phyloP scores from a whole-genome alignment of 2,113 vertebrate genomes.

The Tinamus guttatus region DNA sequence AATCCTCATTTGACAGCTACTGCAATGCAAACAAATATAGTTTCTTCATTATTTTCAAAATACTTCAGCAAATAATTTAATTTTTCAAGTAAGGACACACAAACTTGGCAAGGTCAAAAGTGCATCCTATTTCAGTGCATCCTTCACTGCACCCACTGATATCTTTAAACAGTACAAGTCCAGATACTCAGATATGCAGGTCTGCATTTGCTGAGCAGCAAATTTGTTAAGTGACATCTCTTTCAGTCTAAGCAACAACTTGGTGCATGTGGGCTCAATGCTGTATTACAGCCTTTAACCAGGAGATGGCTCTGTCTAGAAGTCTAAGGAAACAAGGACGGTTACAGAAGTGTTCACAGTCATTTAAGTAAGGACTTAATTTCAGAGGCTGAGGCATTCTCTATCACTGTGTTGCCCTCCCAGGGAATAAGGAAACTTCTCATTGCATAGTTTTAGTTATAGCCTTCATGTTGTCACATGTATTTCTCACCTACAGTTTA shows the following conservation, averaged over 20 bases:
- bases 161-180: background rate
- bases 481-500: background rate
- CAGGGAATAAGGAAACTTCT: background rate
- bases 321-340: background rate
- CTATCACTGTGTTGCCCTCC: background rate
- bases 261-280: background rate
- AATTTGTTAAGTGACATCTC: background rate
- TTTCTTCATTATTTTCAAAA: background rate
- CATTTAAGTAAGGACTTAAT: accelerated
- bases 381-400: background rate
- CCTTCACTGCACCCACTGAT: background rate
- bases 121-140: background rate
- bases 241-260: accelerated
- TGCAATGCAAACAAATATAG: background rate
- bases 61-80: background rate
- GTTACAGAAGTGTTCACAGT: accelerated
- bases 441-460: background rate
- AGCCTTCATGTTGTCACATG: background rate
- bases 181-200: too few species aligned
- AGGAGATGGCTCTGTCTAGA: conserved; percentile 11
- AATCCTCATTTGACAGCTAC: background rate
- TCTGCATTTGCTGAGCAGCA: background rate
- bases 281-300: background rate
- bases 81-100: background rate
- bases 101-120: background rate